Conservation (phyloP, 1,140 invertebrate genomes). For the Diploscapter pachys region DNA sequence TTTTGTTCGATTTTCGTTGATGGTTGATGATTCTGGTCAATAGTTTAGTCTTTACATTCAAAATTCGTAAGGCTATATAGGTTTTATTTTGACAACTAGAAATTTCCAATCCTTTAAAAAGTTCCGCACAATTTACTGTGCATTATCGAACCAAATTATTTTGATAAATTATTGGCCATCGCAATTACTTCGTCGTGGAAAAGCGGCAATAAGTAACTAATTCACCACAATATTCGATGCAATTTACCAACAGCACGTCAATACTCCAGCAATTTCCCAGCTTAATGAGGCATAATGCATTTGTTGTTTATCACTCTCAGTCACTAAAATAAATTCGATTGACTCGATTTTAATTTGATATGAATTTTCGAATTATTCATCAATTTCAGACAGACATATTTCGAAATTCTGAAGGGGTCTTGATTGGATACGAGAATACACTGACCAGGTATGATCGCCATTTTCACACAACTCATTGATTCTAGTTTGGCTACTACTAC, state of each 20-base stretch:
- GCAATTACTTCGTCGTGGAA: no score
- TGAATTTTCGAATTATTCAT: conserved; percentile 7
- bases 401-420: conserved; percentile 21
- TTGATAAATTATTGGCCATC: no score
- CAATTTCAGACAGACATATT: conserved; percentile 22
- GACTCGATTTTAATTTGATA: neutral
- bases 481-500: no score
- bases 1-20: no score
- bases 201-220: no score
- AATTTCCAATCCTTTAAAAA: no score
- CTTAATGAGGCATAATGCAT: neutral
- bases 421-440: conserved; percentile 33
- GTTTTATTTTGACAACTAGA: no score
- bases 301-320: neutral
- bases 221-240: neutral
- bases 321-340: neutral
- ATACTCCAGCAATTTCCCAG: neutral
- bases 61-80: no score
- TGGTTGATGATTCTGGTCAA: no score
- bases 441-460: conserved; percentile 22
- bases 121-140: no score
- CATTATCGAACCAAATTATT: no score
- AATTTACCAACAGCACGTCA: conserved; percentile 5
- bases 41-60: no score
- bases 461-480: neutral